These are phyloP conservation scores for Eutolmus rufibarbis DNA, from an alignment of 2,888 invertebrate species.

Conservation along the genomic window DNA sequence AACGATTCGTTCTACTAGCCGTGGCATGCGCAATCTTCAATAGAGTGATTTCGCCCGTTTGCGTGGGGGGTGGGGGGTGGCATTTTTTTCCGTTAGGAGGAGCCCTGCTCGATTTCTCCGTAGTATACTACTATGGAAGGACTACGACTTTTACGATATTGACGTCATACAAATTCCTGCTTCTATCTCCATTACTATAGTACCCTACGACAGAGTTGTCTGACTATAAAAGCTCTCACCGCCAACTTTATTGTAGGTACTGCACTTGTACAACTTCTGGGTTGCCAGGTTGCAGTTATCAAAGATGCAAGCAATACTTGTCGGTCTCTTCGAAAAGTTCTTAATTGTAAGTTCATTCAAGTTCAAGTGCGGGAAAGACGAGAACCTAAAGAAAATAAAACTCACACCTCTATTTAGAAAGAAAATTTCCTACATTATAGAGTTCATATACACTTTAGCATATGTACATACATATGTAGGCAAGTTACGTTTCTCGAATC, in stretches of 20 bases:
- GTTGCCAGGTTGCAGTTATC: background rate
- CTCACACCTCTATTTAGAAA: too few species aligned
- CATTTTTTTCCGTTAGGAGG: background rate
- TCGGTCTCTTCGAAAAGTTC: background rate
- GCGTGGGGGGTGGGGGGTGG: too few species aligned
- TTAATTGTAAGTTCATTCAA: background rate
- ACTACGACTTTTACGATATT: background rate
- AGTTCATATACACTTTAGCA: too few species aligned
- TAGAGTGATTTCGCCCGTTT: background rate
- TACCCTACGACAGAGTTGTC: background rate
- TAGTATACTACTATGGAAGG: background rate
- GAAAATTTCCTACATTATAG: too few species aligned
- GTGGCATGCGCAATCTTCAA: background rate
- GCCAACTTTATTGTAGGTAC: background rate
- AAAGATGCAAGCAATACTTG: background rate
- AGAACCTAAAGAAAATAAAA: too few species aligned
- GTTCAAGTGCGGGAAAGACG: too few species aligned
- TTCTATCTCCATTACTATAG: background rate
- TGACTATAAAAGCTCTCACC: background rate
- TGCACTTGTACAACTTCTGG: background rate
- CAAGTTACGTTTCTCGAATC: too few species aligned
- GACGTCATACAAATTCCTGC: background rate
- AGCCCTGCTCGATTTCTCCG: background rate
- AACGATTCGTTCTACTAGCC: background rate
- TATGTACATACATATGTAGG: too few species aligned